A percentile compares a stretch with the other conserved stretches of the same genome.
Evolutionary conservation across 2,888 invertebrate species (phyloP).

Genomic region (Phymatocera aterrima): DNA sequence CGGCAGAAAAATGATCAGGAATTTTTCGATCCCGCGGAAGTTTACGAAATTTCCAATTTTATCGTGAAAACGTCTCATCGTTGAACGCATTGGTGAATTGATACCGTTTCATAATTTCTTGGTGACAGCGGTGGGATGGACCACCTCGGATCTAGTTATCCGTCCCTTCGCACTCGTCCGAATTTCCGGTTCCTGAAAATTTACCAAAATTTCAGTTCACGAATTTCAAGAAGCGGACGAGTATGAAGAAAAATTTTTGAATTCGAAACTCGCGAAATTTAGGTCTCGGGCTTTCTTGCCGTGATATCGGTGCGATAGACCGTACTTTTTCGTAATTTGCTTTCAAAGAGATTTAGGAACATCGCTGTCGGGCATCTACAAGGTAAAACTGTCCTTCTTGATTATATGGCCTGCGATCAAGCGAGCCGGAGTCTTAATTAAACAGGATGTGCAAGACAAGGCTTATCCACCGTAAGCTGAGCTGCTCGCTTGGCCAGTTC

Average conservation of each 20-base stretch:
- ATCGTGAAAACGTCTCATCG: not conserved
- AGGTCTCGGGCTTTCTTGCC: no score
- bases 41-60: no score
- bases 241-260: no score
- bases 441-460: slow-evolving; percentile 59
- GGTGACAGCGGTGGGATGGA: slow-evolving; percentile 25
- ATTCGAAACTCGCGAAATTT: no score
- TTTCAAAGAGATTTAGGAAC: not conserved
- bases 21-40: no score
- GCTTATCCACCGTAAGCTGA: slow-evolving; percentile 58
- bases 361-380: slow-evolving; percentile 2
- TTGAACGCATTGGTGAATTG: not conserved
- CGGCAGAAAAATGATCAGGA: no score
- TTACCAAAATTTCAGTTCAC: no score
- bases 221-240: no score
- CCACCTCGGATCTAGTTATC: no score
- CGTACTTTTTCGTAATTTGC: not conserved
- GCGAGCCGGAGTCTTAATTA: slow-evolving; percentile 60
- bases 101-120: not conserved
- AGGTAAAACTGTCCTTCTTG: not conserved
- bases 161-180: no score
- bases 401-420: slow-evolving; percentile 7
- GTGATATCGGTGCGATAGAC: no score
- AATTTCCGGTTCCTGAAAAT: no score
- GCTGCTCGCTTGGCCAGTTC: slow-evolving; percentile 23